These are phyloP conservation scores for Antitype chi DNA, from an alignment of 2,888 invertebrate species.

Conservation along the genomic window DNA sequence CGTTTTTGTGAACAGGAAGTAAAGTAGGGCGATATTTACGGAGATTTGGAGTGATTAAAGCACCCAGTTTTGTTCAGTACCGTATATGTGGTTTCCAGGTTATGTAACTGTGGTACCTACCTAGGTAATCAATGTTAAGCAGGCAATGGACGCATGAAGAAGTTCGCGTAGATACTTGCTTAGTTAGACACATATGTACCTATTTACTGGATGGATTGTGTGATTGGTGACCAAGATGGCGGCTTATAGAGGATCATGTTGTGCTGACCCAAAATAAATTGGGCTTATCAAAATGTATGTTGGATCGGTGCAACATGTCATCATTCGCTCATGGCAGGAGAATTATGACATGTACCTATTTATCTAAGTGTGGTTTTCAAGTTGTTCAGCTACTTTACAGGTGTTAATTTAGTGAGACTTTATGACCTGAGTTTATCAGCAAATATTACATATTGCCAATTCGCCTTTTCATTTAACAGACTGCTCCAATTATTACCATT, in stretches of 20 bases:
- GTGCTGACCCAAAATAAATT: no score
- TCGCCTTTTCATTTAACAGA: neutral
- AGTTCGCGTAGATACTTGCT: neutral
- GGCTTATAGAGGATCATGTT: no score
- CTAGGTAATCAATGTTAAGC: neutral
- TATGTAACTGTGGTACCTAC: neutral
- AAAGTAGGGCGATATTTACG: slow-evolving; percentile 15
- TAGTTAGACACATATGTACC: neutral
- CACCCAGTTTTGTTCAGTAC: neutral
- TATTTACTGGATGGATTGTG: no score
- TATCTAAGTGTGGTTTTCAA: neutral
- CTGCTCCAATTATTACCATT: slow-evolving; percentile 29
- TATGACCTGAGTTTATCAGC: neutral
- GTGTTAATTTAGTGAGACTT: neutral
- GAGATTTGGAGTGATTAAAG: slow-evolving; percentile 26
- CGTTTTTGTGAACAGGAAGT: slow-evolving; percentile 41
- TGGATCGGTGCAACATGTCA: no score
- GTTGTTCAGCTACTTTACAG: neutral
- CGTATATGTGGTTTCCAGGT: slow-evolving; percentile 1
- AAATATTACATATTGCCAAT: neutral
- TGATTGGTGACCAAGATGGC: no score
- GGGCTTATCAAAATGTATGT: no score
- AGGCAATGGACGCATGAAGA: neutral
- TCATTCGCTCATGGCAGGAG: no score
- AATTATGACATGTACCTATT: neutral